phyloP scores from a whole-genome alignment of 2,888 invertebrate species.

The Microplitis deprimator region DNA sequence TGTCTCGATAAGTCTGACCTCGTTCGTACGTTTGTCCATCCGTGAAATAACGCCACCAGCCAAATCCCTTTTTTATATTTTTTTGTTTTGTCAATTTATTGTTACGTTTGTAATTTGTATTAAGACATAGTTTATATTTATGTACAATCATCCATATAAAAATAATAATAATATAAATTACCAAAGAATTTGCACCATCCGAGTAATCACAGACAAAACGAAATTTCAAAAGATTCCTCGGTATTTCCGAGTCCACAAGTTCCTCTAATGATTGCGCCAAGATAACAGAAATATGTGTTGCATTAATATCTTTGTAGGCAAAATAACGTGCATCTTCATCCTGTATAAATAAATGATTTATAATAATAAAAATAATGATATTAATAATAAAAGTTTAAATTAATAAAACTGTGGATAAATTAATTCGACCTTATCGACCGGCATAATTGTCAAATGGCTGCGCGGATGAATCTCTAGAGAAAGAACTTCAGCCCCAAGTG shows the following conservation, averaged over 20 bases:
- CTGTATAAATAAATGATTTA: constrained; percentile 63
- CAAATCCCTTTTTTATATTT: constrained; percentile 40
- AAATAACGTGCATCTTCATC: constrained; percentile 83
- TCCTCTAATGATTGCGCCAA: constrained; percentile 84
- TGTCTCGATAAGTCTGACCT: constrained; percentile 46
- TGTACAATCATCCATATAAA: constrained; percentile 12
- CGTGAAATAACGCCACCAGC: constrained; percentile 42
- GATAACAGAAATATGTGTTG: constrained; percentile 83
- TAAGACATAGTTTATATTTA: neutral
- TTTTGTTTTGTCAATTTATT: neutral
- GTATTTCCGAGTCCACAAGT: constrained; percentile 85
- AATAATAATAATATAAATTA: constrained; percentile 64
- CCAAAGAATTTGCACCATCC: constrained; percentile 77
- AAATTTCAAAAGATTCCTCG: constrained; percentile 87
- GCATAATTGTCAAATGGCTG: constrained; percentile 80
- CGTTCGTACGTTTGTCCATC: constrained; percentile 46
- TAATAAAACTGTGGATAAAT: constrained; percentile 9
- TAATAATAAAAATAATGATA: neutral
- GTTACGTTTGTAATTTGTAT: neutral
- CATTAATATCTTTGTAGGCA: constrained; percentile 82
- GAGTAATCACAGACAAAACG: constrained; percentile 83
- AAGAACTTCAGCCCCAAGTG: constrained; percentile 84
- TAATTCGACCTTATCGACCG: constrained; percentile 76
- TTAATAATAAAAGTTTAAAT: constrained; percentile 2
- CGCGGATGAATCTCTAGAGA: constrained; percentile 88